phyloP scores from a whole-genome alignment of 1,140 invertebrate species.

The Drosophila pseudoobscura region DNA sequence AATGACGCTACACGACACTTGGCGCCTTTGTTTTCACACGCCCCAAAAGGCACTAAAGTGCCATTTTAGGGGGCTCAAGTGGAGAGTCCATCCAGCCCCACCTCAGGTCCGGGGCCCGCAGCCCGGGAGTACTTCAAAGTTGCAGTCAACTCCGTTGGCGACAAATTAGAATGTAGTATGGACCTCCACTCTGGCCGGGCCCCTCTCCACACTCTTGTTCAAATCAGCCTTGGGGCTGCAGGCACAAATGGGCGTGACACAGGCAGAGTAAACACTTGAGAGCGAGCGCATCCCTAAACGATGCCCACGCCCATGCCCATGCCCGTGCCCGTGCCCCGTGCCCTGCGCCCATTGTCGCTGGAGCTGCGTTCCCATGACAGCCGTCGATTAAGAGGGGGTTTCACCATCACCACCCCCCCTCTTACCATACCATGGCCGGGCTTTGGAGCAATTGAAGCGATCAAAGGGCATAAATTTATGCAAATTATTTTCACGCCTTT shows the following conservation, averaged over 20 bases:
- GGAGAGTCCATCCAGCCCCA: constrained; percentile 42
- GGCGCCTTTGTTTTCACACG: constrained; percentile 78
- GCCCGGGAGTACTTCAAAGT: constrained; percentile 59
- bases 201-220: not conserved
- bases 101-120: constrained; percentile 12
- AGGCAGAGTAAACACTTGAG: constrained; percentile 61
- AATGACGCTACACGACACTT: constrained; percentile 75
- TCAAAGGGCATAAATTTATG: constrained; percentile 83
- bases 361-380: constrained; percentile 63
- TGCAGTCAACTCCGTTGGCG: constrained; percentile 61
- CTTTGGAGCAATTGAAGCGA: constrained; percentile 70
- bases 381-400: constrained; percentile 64
- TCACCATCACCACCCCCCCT: constrained; percentile 2
- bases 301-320: constrained; percentile 55
- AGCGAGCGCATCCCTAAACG: constrained; percentile 70
- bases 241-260: constrained; percentile 49
- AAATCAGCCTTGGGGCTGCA: constrained; percentile 24
- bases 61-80: constrained; percentile 81
- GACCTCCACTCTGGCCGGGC: not conserved
- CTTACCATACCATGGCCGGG: constrained; percentile 5
- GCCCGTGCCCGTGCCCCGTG: constrained; percentile 20
- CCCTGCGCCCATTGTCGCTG: constrained; percentile 13
- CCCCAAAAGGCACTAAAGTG: constrained; percentile 82
- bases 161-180: constrained; percentile 74
- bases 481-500: constrained; percentile 84